phyloP scores from a whole-genome alignment of 2,113 vertebrate species.

The Sinosuthora webbiana region DNA sequence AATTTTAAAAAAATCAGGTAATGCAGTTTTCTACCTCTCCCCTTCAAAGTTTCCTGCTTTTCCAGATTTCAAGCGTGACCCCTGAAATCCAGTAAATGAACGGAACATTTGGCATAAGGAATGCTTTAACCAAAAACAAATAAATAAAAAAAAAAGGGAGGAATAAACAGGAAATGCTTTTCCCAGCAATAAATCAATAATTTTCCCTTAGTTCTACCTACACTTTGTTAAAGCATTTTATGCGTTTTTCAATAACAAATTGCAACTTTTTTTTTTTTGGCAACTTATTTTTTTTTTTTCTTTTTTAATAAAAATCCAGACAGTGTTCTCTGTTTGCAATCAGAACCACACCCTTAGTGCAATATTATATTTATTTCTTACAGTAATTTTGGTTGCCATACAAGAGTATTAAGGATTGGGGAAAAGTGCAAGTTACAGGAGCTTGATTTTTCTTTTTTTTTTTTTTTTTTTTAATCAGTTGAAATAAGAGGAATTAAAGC shows the following conservation, averaged over 20 bases:
- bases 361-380: constrained; percentile 97
- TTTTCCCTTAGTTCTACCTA: not conserved
- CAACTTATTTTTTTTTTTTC: not conserved
- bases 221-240: constrained; percentile 21
- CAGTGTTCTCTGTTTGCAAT: constrained; percentile 70
- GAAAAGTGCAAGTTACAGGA: constrained; percentile 90
- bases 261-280: constrained; percentile 15
- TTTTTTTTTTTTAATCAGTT: constrained; percentile 77
- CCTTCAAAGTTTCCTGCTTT: not conserved
- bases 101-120: not conserved
- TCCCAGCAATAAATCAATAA: not conserved
- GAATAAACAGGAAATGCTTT: not conserved
- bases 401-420: constrained; percentile 86
- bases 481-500: constrained; percentile 90
- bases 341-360: constrained; percentile 85
- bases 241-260: not conserved
- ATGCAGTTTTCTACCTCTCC: not conserved
- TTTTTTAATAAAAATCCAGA: constrained; percentile 47
- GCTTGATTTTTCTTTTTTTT: constrained; percentile 72
- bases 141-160: not conserved
- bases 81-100: not conserved
- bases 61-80: not conserved
- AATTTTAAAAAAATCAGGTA: not conserved
- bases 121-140: not conserved
- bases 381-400: constrained; percentile 97